Percentiles rank a stretch among this genome's conserved stretches.
Evolutionary conservation across 2,797 vertebrate genomes (phyloP).

Genomic region (Hylomyscus alleni): DNA sequence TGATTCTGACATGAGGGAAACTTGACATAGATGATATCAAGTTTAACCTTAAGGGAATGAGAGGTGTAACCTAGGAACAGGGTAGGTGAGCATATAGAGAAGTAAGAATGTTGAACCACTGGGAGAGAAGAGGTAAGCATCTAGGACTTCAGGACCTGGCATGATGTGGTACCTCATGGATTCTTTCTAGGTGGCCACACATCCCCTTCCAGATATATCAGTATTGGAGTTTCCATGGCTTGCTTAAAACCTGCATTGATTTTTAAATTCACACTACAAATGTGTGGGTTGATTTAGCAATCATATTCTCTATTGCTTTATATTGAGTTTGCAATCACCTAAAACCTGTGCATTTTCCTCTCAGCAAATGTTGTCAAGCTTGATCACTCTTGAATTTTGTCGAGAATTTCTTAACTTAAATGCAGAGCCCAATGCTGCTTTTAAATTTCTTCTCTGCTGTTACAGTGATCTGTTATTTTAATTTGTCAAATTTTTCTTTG

Average conservation of each 20-base stretch:
- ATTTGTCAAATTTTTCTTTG: constrained; percentile 20
- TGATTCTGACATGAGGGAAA: not conserved
- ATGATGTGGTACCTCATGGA: not conserved
- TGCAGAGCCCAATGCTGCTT: not conserved
- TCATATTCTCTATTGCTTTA: not conserved
- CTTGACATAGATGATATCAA: not conserved
- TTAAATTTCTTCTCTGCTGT: constrained; percentile 14
- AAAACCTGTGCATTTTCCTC: not conserved
- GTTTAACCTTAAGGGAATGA: not conserved
- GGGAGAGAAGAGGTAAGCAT: not conserved
- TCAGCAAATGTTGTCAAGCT: not conserved
- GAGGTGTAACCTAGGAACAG: not conserved
- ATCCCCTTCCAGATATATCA: not conserved
- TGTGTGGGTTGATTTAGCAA: not conserved
- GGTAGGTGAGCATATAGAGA: too few species aligned
- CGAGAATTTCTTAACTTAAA: constrained; percentile 40
- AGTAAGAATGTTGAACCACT: not conserved
- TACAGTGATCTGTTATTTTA: constrained; percentile 59
- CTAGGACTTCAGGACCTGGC: accelerated
- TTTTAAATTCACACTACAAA: not conserved
- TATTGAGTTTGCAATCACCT: not conserved
- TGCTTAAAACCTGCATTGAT: not conserved
- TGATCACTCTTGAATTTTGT: not conserved
- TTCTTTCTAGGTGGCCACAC: not conserved
- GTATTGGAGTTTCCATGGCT: accelerated